Base-by-base conservation (phyloP, 2,888 invertebrate genomes). In the Andrena camellia region DNA sequence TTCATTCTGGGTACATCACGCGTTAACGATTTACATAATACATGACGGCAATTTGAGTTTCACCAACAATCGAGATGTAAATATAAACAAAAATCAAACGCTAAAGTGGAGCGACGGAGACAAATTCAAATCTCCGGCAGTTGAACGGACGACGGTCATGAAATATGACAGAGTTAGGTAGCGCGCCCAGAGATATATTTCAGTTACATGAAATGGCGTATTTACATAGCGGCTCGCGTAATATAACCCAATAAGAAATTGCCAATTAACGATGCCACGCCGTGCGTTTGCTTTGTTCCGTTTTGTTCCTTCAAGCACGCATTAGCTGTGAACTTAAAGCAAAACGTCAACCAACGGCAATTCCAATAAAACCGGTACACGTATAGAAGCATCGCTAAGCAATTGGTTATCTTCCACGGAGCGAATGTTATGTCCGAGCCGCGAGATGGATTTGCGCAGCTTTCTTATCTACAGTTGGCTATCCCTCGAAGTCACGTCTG, bases 401-500 rank as follows among this genome's bases (percentile, higher is more conserved):
- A 31, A 67, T 50, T 35, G 60, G 35, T 74, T 78, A 54, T 42
- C n/a, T 42, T 6, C 17, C n/a, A 8, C 6, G 6, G 29, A 0
- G 10, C 57, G 50, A 48, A 23, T 26, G 23, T 13, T 33, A 69
- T n/a, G 23, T 20, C 4, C 2, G 6, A 59, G 17, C 71, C 26
- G 50, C 17, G 54, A 67, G 57, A 70, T 42, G 54, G 4, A 73
- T 70, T 54, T 52, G 31, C 70, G 75, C 29, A 70, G 67, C 54
- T 80, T 70, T 83, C 70, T 83, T 81, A 81, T 81, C 81, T 74
- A 81, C 70, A 78, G 73, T 78, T 81, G 71, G 81, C 77, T 70
- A 70, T 66, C 59, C 73, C 48, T 33, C 70, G 67, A 71, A 84
- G 78, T 71, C 68, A 74, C 64, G 50, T 74, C 57, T 20, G 70